These are phyloP conservation scores for Myotis findleyi DNA, from an alignment of 2,797 vertebrate species.

Conservation along the genomic window DNA sequence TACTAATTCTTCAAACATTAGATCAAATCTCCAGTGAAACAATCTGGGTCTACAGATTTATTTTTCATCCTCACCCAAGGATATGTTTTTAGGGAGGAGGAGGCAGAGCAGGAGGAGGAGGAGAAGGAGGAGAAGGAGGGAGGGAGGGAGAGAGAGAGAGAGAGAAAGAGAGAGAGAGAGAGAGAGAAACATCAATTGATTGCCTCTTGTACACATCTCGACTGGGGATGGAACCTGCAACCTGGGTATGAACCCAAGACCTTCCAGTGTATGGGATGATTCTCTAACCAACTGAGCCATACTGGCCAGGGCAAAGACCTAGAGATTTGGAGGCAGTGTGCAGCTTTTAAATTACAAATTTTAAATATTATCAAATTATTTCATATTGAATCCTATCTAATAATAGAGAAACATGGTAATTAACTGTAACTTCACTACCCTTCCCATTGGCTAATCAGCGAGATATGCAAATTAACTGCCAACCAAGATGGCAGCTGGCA, in stretches of 20 bases:
- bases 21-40: not conserved
- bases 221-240: not conserved
- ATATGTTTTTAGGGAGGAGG: not conserved
- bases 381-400: not conserved
- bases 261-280: not conserved
- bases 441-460: too few species aligned
- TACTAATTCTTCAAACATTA: not conserved
- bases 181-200: too few species aligned
- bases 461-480: too few species aligned
- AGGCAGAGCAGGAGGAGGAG: too few species aligned
- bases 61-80: not conserved
- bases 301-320: not conserved
- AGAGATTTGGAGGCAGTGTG: not conserved
- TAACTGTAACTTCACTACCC: too few species aligned
- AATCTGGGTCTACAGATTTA: not conserved
- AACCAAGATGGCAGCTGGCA: too few species aligned
- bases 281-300: not conserved
- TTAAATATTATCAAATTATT: slow-evolving; percentile 6
- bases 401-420: too few species aligned
- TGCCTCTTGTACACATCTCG: not conserved
- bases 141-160: too few species aligned
- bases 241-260: not conserved
- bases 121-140: too few species aligned
- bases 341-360: not conserved
- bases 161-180: too few species aligned